These are phyloP conservation scores for Drosophila santomea DNA, from an alignment of 1,140 invertebrate species.

Conservation along the genomic window DNA sequence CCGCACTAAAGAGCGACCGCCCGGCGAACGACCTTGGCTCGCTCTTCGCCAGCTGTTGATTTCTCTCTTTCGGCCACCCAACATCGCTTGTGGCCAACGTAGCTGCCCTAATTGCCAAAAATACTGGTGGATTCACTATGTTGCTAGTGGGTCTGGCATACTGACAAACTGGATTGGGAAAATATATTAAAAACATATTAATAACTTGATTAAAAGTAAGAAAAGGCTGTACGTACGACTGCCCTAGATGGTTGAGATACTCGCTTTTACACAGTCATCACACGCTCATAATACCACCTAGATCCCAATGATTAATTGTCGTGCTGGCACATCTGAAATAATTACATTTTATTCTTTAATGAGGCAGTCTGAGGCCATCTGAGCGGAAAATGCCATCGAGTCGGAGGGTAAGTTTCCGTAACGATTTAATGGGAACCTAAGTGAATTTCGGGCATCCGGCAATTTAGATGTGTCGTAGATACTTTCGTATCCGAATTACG, in stretches of 20 bases:
- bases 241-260: neutral
- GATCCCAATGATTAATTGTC: conserved; percentile 57
- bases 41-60: conserved; percentile 77
- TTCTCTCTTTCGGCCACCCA: conserved; percentile 33
- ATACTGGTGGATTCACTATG: too few species aligned
- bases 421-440: conserved; percentile 3
- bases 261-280: neutral
- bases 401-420: conserved; percentile 11
- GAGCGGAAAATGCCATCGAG: conserved; percentile 31
- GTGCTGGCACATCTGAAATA: conserved; percentile 37
- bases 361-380: conserved; percentile 39
- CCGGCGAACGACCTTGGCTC: conserved; percentile 58
- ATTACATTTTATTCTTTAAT: conserved; percentile 73
- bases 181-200: neutral
- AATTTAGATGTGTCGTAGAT: conserved; percentile 38
- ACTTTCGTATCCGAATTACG: conserved; percentile 8
- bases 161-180: too few species aligned
- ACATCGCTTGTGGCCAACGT: conserved; percentile 31
- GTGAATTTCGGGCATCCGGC: conserved; percentile 18
- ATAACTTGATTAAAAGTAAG: too few species aligned
- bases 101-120: conserved; percentile 20
- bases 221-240: too few species aligned
- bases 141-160: too few species aligned
- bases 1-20: conserved; percentile 20
- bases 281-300: conserved; percentile 16